Evolutionary conservation across 1,140 invertebrate species (phyloP).

Genomic region (Drosophila persimilis): DNA sequence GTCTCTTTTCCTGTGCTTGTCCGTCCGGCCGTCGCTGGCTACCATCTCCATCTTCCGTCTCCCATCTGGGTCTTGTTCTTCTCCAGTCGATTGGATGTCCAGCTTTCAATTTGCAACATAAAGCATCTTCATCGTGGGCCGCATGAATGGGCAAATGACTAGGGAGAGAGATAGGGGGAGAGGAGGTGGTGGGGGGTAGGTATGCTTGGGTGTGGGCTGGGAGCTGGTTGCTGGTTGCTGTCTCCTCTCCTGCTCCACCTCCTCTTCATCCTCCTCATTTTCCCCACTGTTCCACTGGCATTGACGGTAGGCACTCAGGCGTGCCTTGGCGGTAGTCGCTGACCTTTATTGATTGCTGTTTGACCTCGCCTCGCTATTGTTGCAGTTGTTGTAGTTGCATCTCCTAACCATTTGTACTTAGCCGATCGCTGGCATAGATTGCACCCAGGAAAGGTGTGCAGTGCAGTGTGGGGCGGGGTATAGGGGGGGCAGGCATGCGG

Average conservation of each 20-base stretch:
- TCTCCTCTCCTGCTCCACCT: slow-evolving; percentile 4
- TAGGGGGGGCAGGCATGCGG: background rate
- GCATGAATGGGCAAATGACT: slow-evolving; percentile 69
- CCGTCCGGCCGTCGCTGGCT: too few relatives aligned
- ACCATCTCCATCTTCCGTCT: too few relatives aligned
- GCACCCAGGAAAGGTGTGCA: slow-evolving; percentile 11
- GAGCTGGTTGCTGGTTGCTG: slow-evolving; percentile 56
- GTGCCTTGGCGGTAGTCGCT: slow-evolving; percentile 75
- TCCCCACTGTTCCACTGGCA: slow-evolving; percentile 44
- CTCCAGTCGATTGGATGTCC: slow-evolving; percentile 77
- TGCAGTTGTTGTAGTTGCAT: slow-evolving; percentile 55
- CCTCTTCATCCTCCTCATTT: slow-evolving; percentile 8
- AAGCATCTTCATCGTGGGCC: slow-evolving; percentile 81
- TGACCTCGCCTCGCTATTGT: slow-evolving; percentile 72
- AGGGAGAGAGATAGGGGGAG: background rate
- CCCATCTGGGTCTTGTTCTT: slow-evolving; percentile 40
- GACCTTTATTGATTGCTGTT: slow-evolving; percentile 83
- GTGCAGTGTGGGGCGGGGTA: too few relatives aligned
- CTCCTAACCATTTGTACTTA: slow-evolving; percentile 76
- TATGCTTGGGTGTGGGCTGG: slow-evolving; percentile 44
- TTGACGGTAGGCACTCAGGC: slow-evolving; percentile 78
- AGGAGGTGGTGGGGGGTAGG: background rate
- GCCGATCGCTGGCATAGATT: slow-evolving; percentile 70
- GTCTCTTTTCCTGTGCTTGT: background rate
- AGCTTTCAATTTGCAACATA: slow-evolving; percentile 82